Evolutionary conservation across 2,888 invertebrate genomes (phyloP).

Genomic region (Drosophila anomalata): DNA sequence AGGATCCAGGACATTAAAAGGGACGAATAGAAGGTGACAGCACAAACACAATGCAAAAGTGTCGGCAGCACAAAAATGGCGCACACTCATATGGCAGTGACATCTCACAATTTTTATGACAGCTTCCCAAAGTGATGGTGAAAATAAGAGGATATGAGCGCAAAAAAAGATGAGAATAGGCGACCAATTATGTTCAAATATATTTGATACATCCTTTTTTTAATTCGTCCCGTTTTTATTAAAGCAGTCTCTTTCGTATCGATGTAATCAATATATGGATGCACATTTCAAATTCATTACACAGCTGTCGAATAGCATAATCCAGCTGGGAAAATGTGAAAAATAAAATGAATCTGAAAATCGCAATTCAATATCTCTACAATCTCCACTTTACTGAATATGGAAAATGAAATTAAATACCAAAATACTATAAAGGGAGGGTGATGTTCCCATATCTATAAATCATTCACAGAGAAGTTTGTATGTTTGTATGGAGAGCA

Average conservation of each 20-base stretch:
- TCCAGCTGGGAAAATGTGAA: neutral
- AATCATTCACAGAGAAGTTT: neutral
- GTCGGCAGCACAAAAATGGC: slow-evolving; percentile 51
- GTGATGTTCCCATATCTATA: too few relatives aligned
- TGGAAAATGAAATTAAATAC: neutral
- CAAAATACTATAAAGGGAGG: too few relatives aligned
- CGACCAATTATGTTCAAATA: neutral
- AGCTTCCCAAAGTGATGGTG: slow-evolving; percentile 43
- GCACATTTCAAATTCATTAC: neutral
- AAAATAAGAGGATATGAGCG: neutral
- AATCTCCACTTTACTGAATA: neutral
- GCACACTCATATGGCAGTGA: slow-evolving; percentile 55
- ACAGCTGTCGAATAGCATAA: neutral
- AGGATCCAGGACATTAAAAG: slow-evolving; percentile 13
- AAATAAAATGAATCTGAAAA: neutral
- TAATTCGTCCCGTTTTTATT: neutral
- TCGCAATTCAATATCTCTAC: neutral
- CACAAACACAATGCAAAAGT: slow-evolving; percentile 21
- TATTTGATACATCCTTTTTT: slow-evolving; percentile 10
- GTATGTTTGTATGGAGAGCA: neutral
- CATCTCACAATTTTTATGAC: slow-evolving; percentile 74
- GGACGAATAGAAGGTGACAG: slow-evolving; percentile 42
- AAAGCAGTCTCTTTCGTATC: neutral
- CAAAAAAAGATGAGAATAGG: slow-evolving; percentile 3
- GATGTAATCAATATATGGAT: neutral